Conservation (phyloP, 2,113 vertebrate genomes). For the Alligator sinensis region DNA sequence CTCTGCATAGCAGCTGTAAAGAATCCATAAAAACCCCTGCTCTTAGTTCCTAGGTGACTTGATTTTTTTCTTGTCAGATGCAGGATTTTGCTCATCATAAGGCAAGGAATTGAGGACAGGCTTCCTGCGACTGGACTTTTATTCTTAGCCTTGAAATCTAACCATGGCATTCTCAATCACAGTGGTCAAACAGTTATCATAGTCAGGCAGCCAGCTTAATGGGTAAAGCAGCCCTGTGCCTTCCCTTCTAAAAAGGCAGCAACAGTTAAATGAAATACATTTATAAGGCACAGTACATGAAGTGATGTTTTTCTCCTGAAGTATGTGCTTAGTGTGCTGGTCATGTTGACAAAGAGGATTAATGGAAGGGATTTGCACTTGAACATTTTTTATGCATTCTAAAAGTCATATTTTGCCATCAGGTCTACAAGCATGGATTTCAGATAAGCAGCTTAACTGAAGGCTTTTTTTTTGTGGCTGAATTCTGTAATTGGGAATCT, state of each 20-base stretch:
- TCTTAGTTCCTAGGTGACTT: neutral
- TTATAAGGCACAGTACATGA: neutral
- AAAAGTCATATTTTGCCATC: neutral
- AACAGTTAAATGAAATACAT: constrained; percentile 4
- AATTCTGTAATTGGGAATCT: neutral
- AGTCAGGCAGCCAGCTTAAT: neutral
- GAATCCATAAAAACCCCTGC: neutral
- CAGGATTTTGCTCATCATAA: neutral
- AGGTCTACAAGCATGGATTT: constrained; percentile 15
- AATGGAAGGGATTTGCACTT: neutral
- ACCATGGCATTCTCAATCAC: neutral
- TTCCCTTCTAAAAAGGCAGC: neutral
- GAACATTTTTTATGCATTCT: neutral
- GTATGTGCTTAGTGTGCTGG: neutral
- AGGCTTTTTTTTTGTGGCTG: neutral
- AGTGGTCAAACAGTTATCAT: neutral
- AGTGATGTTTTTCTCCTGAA: neutral
- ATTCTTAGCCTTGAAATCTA: neutral
- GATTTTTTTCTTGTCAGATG: neutral
- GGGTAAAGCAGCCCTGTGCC: neutral
- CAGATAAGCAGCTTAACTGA: neutral
- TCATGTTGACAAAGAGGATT: neutral
- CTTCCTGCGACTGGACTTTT: neutral
- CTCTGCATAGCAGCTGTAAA: neutral
- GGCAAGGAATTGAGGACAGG: neutral